Evolutionary conservation across 1,140 invertebrate genomes (phyloP), one percentile per base, ranked within the genome.

Genomic region (Drosophila pachea): DNA sequence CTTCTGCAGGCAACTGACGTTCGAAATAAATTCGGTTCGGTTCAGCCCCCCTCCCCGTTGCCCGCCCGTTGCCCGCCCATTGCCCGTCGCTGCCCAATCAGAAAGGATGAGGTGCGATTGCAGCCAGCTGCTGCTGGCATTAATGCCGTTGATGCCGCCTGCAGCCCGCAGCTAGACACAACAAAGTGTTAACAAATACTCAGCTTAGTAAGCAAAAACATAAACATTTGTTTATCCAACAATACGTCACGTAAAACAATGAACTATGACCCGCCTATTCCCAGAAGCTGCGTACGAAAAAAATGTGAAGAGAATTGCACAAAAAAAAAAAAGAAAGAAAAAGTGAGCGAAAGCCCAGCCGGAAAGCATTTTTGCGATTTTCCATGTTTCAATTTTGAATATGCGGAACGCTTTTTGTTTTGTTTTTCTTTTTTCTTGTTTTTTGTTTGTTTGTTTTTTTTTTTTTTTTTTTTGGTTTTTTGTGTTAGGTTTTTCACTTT

Each of bases 181-280:
- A 55, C 55, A 70, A 60, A 61, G 38, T 47, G 64, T 56, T 68
- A 50, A 72, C 42, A 72, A 72, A 72, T 60, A 54, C 68, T 40
- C 47, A 50, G 68, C 40, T 55, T 56, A 78, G 61, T 73, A 66
- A 60, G 76, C 56, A 55, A 79, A 73, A 81, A 76, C 59, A 74
- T 82, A 82, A 82, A 81, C 74, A 82, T 82, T 81, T 81, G 70
- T 81, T 82, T 71, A 60, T 55, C 58, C 69, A 81, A 65, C 64
- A 71, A 71, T 73, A 54, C 66, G 65, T 63, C 65, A 73, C 53
- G 70, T 63, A 54, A 55, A 68, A 77, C 78, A 81, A 82, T 82
- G 74, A 77, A 62, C 70, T 60, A 32, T 45, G 43, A 35, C 29
- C 66, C 32, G 43, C 52, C 60, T 64, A 64, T 55, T 29, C 31